These are phyloP conservation scores for Parapristionchus giblindavisi DNA, from an alignment of 2,888 invertebrate genomes.

Conservation along the genomic window DNA sequence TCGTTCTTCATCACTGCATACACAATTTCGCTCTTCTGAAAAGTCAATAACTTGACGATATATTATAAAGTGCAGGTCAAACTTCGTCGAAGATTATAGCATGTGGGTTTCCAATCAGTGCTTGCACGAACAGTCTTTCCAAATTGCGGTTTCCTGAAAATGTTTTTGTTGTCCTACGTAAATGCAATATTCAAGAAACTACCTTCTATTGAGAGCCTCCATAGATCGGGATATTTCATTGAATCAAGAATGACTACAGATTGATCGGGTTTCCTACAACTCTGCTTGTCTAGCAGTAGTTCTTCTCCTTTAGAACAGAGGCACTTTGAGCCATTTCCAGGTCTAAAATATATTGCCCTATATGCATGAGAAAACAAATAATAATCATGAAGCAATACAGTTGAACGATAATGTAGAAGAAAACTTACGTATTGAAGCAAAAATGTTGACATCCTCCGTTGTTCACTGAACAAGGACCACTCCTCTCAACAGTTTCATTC, in stretches of 20 bases:
- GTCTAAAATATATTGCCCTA: background rate
- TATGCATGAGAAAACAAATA: too few species aligned
- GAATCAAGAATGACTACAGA: too few species aligned
- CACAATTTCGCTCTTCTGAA: background rate
- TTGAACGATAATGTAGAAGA: background rate
- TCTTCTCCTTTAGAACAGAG: slow-evolving; percentile 9
- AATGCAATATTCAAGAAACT: background rate
- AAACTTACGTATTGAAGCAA: slow-evolving; percentile 27
- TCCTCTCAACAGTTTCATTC: slow-evolving; percentile 1
- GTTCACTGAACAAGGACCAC: slow-evolving; percentile 13
- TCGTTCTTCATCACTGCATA: slow-evolving; percentile 28
- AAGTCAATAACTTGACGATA: background rate
- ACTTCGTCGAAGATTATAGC: slow-evolving; percentile 13
- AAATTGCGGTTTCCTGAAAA: slow-evolving; percentile 27
- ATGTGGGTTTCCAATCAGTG: background rate
- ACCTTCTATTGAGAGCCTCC: background rate
- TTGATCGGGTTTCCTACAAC: background rate
- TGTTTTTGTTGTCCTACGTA: background rate
- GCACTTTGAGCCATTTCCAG: background rate
- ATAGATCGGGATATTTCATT: background rate
- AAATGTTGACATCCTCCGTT: slow-evolving; percentile 33
- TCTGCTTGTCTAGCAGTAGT: slow-evolving; percentile 1
- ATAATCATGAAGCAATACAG: background rate
- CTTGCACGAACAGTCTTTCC: slow-evolving; percentile 21
- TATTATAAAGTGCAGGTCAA: background rate